Conservation (phyloP, 2,888 invertebrate genomes). For the Nymphalis urticae region DNA sequence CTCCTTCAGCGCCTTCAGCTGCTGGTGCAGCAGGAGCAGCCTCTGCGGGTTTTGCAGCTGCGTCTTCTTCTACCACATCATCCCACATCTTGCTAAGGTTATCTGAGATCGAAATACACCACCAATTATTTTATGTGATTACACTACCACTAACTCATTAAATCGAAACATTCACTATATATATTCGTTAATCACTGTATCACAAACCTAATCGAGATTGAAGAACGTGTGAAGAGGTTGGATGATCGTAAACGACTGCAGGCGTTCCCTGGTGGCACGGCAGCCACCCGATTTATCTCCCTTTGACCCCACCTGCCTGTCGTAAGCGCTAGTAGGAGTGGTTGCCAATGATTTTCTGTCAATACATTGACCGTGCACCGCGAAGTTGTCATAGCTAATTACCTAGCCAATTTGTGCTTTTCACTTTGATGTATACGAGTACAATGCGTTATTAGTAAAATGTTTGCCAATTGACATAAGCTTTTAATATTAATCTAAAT, state of each 20-base stretch:
- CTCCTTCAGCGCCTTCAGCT: conserved; percentile 52
- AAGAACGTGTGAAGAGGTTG: conserved; percentile 73
- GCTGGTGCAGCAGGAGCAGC: conserved; percentile 42
- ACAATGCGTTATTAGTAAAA: conserved; percentile 36
- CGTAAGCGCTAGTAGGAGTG: conserved; percentile 60
- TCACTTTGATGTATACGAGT: conserved; percentile 43
- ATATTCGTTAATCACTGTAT: conserved; percentile 33
- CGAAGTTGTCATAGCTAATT: conserved; percentile 65
- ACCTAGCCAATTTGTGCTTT: conserved; percentile 64
- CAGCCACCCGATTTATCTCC: conserved; percentile 78
- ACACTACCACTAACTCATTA: conserved; percentile 17
- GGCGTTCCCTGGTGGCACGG: conserved; percentile 57
- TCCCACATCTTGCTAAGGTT: conserved; percentile 78
- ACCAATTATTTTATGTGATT: conserved; percentile 36
- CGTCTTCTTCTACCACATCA: conserved; percentile 79
- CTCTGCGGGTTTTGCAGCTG: conserved; percentile 48
- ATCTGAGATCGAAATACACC: conserved; percentile 67
- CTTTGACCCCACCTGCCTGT: conserved; percentile 75
- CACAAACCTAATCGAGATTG: conserved; percentile 70
- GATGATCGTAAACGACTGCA: conserved; percentile 75
- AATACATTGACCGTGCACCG: conserved; percentile 72
- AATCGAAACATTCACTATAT: conserved; percentile 27
- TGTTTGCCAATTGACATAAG: conserved; percentile 40
- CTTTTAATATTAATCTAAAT: conserved; percentile 22
- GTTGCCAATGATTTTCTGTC: conserved; percentile 79